Evolutionary conservation across 2,888 invertebrate species (phyloP).

Genomic region (Lamellibrachia satsuma): DNA sequence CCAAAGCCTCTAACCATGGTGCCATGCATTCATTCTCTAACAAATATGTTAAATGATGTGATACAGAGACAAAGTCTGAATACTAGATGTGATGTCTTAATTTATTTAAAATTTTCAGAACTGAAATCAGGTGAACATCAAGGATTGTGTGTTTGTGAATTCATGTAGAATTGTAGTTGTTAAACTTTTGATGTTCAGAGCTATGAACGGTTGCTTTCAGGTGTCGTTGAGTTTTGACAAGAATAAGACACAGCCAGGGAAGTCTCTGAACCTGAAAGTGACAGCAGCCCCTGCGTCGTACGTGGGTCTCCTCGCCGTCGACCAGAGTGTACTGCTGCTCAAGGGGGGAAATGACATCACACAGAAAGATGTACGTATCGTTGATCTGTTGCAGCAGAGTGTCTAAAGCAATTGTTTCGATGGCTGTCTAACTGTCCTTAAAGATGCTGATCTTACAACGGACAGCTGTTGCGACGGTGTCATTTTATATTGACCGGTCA

Average conservation of each 20-base stretch:
- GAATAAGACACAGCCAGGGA: slow-evolving; percentile 29
- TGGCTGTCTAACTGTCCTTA: background rate
- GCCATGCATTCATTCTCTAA: too few relatives aligned
- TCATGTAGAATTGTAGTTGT: background rate
- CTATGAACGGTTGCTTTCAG: slow-evolving; percentile 20
- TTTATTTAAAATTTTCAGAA: background rate
- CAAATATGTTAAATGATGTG: too few relatives aligned
- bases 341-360: slow-evolving; percentile 34
- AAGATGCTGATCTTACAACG: background rate
- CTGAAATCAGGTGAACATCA: background rate
- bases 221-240: slow-evolving; percentile 29
- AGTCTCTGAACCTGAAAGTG: slow-evolving; percentile 26
- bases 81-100: too few relatives aligned
- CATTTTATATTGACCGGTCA: too few relatives aligned
- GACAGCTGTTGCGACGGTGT: background rate
- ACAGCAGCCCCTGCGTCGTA: slow-evolving; percentile 20
- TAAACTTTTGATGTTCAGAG: background rate
- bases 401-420: background rate
- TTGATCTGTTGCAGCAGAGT: background rate
- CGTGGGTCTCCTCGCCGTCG: slow-evolving; percentile 29
- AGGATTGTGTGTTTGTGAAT: background rate
- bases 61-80: too few relatives aligned
- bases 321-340: slow-evolving; percentile 36
- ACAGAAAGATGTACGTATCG: slow-evolving; percentile 59
- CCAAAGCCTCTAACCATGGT: too few relatives aligned